Percentiles rank a stretch among this genome's conserved stretches.
phyloP scores from a whole-genome alignment of 2,888 invertebrate genomes.

The Parnassius mnemosyne region DNA sequence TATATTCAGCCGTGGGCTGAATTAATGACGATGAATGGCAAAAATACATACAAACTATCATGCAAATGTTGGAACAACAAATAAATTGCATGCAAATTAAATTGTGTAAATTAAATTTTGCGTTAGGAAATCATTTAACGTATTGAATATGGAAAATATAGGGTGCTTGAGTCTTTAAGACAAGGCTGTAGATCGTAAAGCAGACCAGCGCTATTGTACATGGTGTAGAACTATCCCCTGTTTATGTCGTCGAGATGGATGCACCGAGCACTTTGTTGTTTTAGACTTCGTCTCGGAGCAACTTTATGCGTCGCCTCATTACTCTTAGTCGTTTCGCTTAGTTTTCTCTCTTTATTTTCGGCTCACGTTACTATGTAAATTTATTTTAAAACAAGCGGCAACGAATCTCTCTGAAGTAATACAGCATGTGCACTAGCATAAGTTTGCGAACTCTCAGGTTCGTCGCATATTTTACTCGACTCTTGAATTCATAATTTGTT shows the following conservation, averaged over 20 bases:
- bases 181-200: constrained; percentile 53
- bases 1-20: too few species aligned
- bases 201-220: constrained; percentile 58
- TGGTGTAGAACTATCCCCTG: constrained; percentile 69
- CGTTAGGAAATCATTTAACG: too few species aligned
- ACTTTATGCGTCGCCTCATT: constrained; percentile 77
- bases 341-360: constrained; percentile 74
- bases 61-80: too few species aligned
- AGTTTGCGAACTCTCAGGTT: constrained; percentile 21
- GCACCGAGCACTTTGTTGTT: constrained; percentile 79
- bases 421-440: constrained; percentile 26
- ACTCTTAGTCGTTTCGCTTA: constrained; percentile 75
- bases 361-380: constrained; percentile 75
- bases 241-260: constrained; percentile 67
- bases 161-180: too few species aligned
- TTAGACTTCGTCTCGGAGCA: constrained; percentile 74
- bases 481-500: constrained; percentile 17
- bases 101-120: too few species aligned
- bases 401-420: constrained; percentile 41
- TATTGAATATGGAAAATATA: too few species aligned
- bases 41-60: too few species aligned
- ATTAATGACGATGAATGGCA: too few species aligned
- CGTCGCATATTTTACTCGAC: constrained; percentile 16
- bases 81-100: too few species aligned
- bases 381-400: constrained; percentile 56